Evolutionary conservation across 2,113 vertebrate genomes (phyloP), one percentile per base, ranked within the genome.

Genomic region (Origma solitaria): DNA sequence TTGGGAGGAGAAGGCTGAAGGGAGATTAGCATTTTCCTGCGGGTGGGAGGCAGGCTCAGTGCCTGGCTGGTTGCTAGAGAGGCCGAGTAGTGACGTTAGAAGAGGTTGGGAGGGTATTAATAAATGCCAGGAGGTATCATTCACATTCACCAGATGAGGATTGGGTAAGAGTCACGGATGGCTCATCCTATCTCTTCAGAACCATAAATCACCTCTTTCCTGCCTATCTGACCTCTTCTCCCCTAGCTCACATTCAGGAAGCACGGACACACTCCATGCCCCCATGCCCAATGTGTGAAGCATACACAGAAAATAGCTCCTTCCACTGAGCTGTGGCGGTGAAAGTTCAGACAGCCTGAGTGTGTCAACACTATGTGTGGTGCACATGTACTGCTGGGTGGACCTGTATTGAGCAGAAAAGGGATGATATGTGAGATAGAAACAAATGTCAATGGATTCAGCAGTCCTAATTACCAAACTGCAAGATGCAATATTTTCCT

Each of bases 1-100:
- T 95, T 95, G 94, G 90, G 90, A 92, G 94, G 82, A 90, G 92
- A 62, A 70, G 84, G 84, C 64, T 73, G 47, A 75, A 35, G 50
- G 0, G 7, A 95, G 94, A 96, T 95, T 50, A 93, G 76, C 12
- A n/a, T 88, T 89, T 93, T 77, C 93, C 87, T 94, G 80, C 3
- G 35, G 45, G 51, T 40, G 56, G 53, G 78, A 91, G 51, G 73
- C 66, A 92, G 58, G 54, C 38, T 58, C 56, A 38, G 50, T 8
- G 42, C 68, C 51, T n/a, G 42, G 42, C 68, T 51, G 61, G 61
- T n/a, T 53, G 69, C 65, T 82, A 6, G 56, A 82, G 33, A 68
- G 35, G 20, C 68, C n/a, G 23, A 56, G 22, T 16, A 58, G 51
- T 27, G 19, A 49, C 0, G 0, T 33, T 15, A 54, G 18, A 53